phyloP scores from a whole-genome alignment of 2,113 vertebrate genomes.

The Emydura subglobosa region DNA sequence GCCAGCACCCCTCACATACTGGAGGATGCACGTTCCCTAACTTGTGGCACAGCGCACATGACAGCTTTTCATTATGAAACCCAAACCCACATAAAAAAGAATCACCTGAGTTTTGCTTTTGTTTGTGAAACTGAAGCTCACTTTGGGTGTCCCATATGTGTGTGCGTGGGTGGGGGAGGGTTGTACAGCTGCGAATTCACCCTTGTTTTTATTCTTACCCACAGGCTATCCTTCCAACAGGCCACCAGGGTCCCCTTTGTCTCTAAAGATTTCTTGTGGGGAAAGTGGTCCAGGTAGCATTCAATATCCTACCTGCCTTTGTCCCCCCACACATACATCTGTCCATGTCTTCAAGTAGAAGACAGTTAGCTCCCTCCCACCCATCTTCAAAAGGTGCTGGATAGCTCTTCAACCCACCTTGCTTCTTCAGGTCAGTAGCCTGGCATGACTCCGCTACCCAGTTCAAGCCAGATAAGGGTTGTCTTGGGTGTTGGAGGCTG shows the following conservation, averaged over 20 bases:
- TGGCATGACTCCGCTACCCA: not conserved
- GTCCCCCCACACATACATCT: rapidly evolving
- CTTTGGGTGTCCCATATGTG: not conserved
- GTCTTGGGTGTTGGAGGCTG: not conserved
- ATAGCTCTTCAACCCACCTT: not conserved
- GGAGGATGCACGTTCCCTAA: not conserved
- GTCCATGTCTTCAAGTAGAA: not conserved
- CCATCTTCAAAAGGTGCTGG: not conserved
- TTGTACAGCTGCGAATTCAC: not conserved
- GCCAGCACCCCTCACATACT: not conserved
- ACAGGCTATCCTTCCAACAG: not conserved
- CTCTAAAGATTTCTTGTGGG: not conserved
- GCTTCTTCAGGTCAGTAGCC: not conserved
- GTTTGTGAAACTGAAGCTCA: conserved; percentile 38
- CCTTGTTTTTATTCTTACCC: not conserved
- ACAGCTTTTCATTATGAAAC: conserved; percentile 38
- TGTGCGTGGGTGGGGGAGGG: not conserved
- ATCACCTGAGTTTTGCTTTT: not conserved
- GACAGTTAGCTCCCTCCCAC: not conserved
- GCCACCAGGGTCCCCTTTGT: not conserved
- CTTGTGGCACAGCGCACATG: not conserved
- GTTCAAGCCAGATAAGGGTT: rapidly evolving
- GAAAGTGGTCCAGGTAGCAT: not conserved
- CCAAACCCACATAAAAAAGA: not conserved
- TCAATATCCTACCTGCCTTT: not conserved